phyloP scores from a whole-genome alignment of 2,113 vertebrate species.

The Loxodonta africana region DNA sequence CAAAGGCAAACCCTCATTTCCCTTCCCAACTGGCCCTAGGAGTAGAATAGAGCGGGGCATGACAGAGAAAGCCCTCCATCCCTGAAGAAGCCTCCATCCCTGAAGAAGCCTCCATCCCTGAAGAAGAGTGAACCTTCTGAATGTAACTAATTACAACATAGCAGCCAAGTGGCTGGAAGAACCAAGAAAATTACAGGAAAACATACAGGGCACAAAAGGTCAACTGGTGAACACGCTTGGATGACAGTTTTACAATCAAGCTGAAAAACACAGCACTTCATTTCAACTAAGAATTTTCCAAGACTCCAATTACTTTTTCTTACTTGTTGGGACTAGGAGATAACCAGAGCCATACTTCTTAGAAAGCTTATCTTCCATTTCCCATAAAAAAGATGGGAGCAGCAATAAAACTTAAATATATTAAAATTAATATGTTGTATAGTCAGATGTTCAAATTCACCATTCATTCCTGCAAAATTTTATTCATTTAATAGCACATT shows the following conservation, averaged over 20 bases:
- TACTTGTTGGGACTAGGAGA: not conserved
- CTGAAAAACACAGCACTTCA: not conserved
- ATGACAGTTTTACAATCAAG: constrained; percentile 44
- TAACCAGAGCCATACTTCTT: not conserved
- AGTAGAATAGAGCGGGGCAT: not conserved
- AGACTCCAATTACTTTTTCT: not conserved
- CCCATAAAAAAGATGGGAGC: not conserved
- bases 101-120: not conserved
- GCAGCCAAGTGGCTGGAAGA: constrained; percentile 50
- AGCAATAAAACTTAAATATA: not conserved
- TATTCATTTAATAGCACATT: not conserved
- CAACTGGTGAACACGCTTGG: not conserved
- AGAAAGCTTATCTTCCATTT: not conserved
- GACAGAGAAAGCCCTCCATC: not conserved
- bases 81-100: not conserved
- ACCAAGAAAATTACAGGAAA: not conserved
- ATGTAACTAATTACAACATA: constrained; percentile 16
- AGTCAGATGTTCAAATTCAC: constrained; percentile 22
- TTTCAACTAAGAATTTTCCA: constrained; percentile 33
- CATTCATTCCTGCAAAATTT: not conserved
- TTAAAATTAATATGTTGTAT: not conserved
- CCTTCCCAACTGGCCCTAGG: not conserved
- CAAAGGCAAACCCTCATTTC: not conserved
- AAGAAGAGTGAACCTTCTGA: not conserved
- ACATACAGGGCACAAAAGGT: not conserved